Evolutionary conservation across 1,140 invertebrate genomes (phyloP).

Genomic region (Vanessa tameamea): DNA sequence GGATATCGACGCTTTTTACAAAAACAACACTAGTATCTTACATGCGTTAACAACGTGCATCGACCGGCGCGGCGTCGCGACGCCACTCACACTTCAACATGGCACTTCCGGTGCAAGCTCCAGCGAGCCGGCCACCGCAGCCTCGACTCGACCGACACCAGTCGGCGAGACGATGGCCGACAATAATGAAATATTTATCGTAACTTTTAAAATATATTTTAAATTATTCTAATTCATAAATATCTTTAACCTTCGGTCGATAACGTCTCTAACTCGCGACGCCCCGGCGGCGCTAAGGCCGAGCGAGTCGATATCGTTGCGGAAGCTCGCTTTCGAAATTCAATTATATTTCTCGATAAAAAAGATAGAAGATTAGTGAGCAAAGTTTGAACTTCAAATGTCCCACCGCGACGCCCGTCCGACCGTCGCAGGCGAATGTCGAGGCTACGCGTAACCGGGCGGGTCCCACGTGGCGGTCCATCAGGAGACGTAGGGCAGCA

Average conservation of each 20-base stretch:
- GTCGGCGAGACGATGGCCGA: slow-evolving; percentile 35
- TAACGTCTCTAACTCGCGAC: slow-evolving; percentile 30
- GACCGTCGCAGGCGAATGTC: slow-evolving; percentile 26
- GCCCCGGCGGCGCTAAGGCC: slow-evolving; percentile 17
- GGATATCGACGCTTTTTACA: slow-evolving; percentile 72
- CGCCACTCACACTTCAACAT: slow-evolving; percentile 42
- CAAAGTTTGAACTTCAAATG: slow-evolving; percentile 42
- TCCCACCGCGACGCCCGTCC: slow-evolving; percentile 25
- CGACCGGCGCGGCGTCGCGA: slow-evolving; percentile 20
- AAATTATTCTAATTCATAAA: slow-evolving; percentile 57
- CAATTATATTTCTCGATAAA: slow-evolving; percentile 20
- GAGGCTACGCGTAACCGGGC: slow-evolving; percentile 67
- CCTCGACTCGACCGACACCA: background rate
- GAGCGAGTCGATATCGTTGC: slow-evolving; percentile 7
- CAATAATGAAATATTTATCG: slow-evolving; percentile 39
- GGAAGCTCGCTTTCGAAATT: slow-evolving; percentile 17
- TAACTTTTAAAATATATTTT: slow-evolving; percentile 45
- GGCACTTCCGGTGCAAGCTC: slow-evolving; percentile 56
- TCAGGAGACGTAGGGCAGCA: slow-evolving; percentile 76
- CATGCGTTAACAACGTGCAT: slow-evolving; percentile 54
- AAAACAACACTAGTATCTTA: slow-evolving; percentile 70
- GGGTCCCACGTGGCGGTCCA: slow-evolving; percentile 80
- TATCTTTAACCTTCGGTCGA: slow-evolving; percentile 39
- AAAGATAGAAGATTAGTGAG: slow-evolving; percentile 44
- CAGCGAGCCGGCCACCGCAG: slow-evolving; percentile 18